Evolutionary conservation across 2,888 invertebrate species (phyloP).

Genomic region (Netelia melanura): DNA sequence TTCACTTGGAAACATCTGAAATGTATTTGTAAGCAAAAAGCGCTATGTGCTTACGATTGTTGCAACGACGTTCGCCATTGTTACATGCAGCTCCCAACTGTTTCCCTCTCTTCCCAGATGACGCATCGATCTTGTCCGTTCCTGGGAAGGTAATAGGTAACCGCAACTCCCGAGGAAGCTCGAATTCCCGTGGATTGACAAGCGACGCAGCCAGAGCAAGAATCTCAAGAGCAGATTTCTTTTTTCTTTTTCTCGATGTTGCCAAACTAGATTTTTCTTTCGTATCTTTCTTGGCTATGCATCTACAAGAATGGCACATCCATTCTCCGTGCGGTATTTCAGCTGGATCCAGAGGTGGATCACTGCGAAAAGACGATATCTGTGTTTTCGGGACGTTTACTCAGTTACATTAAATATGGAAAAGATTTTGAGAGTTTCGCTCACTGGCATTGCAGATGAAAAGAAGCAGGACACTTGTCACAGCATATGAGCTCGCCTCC

Average conservation of each 20-base stretch:
- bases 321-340: constrained; percentile 97
- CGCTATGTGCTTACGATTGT: constrained; percentile 43
- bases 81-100: constrained; percentile 75
- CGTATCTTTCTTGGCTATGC: constrained; percentile 83
- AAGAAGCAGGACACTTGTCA: constrained; percentile 97
- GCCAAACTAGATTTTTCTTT: constrained; percentile 68
- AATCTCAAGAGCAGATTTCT: constrained; percentile 89
- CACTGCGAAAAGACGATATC: constrained; percentile 86
- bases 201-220: constrained; percentile 93
- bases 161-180: constrained; percentile 92
- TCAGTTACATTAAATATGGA: not conserved
- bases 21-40: not conserved
- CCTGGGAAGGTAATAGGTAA: constrained; percentile 93
- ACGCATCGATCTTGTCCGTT: constrained; percentile 89
- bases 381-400: not conserved
- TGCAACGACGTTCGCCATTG: constrained; percentile 74
- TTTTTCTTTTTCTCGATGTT: constrained; percentile 76
- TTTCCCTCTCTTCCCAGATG: constrained; percentile 79
- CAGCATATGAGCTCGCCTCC: constrained; percentile 98
- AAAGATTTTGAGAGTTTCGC: constrained; percentile 72
- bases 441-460: constrained; percentile 98
- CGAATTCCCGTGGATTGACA: constrained; percentile 96
- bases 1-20: too few relatives aligned
- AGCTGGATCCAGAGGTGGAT: constrained; percentile 95
- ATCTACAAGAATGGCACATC: constrained; percentile 94